Evolutionary conservation across 1,140 invertebrate species (phyloP).

Genomic region (Tribolium madens): DNA sequence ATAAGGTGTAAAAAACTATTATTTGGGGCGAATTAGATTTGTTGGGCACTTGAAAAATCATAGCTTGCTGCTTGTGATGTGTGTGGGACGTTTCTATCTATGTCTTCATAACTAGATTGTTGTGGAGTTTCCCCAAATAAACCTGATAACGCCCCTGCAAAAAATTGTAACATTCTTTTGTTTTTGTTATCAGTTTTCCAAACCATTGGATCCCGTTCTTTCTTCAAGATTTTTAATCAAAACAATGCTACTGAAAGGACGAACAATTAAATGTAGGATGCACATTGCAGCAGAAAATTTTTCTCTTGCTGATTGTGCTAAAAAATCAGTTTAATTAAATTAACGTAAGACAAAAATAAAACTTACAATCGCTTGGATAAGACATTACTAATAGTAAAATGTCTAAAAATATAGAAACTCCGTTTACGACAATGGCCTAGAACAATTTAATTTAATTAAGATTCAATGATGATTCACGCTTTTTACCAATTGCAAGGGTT

Average conservation of each 20-base stretch:
- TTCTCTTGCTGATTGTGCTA: conserved; percentile 8
- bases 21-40: conserved; percentile 42
- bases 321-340: conserved; percentile 14
- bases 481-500: conserved; percentile 49
- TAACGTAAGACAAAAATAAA: background rate
- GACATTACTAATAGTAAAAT: conserved; percentile 42
- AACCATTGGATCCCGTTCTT: conserved; percentile 40
- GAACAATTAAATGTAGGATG: conserved; percentile 43
- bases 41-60: conserved; percentile 33
- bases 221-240: conserved; percentile 43
- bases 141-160: conserved; percentile 8
- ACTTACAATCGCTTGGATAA: conserved; percentile 39
- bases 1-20: no score
- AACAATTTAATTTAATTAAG: conserved; percentile 28
- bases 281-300: conserved; percentile 44
- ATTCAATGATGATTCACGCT: background rate
- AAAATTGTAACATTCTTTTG: background rate
- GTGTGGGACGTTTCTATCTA: conserved; percentile 33
- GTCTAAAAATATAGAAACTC: conserved; percentile 42
- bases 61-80: conserved; percentile 9
- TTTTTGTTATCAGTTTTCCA: background rate
- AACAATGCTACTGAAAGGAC: conserved; percentile 35
- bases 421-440: conserved; percentile 46
- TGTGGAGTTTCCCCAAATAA: conserved; percentile 32
- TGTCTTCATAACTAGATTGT: conserved; percentile 43